phyloP scores from a whole-genome alignment of 2,797 vertebrate species.

The Clarias pachynema region DNA sequence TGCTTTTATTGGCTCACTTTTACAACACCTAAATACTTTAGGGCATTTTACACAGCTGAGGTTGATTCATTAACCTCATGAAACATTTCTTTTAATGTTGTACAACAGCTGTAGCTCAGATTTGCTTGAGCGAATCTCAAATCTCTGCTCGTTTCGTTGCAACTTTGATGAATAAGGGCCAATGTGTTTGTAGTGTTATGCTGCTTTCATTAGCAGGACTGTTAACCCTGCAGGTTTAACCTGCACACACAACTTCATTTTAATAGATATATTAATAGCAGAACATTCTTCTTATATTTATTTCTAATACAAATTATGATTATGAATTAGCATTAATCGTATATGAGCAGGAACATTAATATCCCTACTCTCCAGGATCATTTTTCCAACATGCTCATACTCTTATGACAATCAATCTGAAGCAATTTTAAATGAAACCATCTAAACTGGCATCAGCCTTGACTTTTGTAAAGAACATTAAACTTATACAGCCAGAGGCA shows the following conservation, averaged over 20 bases:
- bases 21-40: neutral
- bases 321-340: conserved; percentile 14
- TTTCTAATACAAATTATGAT: conserved; percentile 41
- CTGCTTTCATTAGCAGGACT: conserved; percentile 45
- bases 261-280: conserved; percentile 38
- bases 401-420: conserved; percentile 46
- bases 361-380: neutral
- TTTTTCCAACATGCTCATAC: conserved; percentile 14
- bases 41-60: neutral
- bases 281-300: conserved; percentile 29
- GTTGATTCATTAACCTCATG: neutral
- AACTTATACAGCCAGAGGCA: conserved; percentile 15
- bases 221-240: conserved; percentile 41
- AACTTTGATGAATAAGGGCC: conserved; percentile 26
- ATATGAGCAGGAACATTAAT: neutral
- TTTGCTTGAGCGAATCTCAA: neutral
- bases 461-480: conserved; percentile 29
- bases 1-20: neutral
- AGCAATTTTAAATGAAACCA: conserved; percentile 39
- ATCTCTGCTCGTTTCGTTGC: neutral
- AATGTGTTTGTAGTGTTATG: conserved; percentile 34
- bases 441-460: conserved; percentile 18
- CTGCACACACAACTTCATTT: conserved; percentile 41
- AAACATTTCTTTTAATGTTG: neutral
- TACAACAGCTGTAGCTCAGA: neutral